Evolutionary conservation across 2,888 invertebrate genomes (phyloP).

Genomic region (Hirtodrosophila duncani): DNA sequence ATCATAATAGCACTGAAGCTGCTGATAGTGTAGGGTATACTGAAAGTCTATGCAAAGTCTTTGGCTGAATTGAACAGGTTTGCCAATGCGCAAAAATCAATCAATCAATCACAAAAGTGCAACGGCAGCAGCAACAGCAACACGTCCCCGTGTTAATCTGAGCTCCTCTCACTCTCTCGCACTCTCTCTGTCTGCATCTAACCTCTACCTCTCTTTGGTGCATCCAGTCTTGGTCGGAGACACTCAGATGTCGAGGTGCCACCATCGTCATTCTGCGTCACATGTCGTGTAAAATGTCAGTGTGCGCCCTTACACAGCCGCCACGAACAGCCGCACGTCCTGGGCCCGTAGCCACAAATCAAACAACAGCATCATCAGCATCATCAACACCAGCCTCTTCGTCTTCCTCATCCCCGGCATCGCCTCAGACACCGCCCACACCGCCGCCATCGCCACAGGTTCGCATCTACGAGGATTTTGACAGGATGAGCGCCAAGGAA

Average conservation of each 20-base stretch:
- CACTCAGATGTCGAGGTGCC: constrained; percentile 2
- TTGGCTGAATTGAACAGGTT: constrained; percentile 44
- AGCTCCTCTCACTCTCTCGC: neutral
- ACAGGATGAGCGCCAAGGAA: constrained; percentile 79
- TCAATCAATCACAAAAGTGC: constrained; percentile 16
- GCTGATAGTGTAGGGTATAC: too few species aligned
- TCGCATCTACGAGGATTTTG: constrained; percentile 78
- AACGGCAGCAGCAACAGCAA: constrained; percentile 6
- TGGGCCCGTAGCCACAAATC: neutral
- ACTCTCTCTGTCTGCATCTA: neutral
- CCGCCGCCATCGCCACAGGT: constrained; percentile 68
- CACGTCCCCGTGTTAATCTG: neutral
- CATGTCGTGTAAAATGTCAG: constrained; percentile 76
- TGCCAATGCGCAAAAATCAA: constrained; percentile 46
- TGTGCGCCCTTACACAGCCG: constrained; percentile 72
- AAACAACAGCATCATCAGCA: neutral
- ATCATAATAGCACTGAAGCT: too few species aligned
- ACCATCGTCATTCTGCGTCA: constrained; percentile 31
- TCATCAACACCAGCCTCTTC: neutral
- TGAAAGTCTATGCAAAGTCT: too few species aligned
- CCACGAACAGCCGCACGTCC: constrained; percentile 12
- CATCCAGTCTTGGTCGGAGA: constrained; percentile 1
- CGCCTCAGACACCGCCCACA: constrained; percentile 39
- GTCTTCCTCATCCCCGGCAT: constrained; percentile 5
- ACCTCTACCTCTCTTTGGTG: neutral